Base-by-base conservation (phyloP, 2,113 vertebrate genomes). In the Cyanoderma ruficeps region DNA sequence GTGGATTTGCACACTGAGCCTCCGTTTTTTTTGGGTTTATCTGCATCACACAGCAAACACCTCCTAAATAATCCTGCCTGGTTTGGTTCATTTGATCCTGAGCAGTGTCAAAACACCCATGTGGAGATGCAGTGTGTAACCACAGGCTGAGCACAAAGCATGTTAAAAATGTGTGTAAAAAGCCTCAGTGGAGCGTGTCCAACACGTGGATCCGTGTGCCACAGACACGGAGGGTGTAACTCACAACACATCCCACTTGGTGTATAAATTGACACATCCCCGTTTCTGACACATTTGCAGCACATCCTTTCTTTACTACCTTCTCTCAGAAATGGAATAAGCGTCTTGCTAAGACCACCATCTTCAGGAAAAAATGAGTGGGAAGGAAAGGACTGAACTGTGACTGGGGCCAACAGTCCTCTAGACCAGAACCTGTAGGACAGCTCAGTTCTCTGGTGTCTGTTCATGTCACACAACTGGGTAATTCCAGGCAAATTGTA, bases 391-490 rank as follows among this genome's bases (percentile, higher is more conserved):
- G 41, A 72, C 0, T 27, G 28, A 71, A 31, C 6, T n/a, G 53
- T 39, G 57, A 41, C 13, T 30, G 57, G 28, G 57, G 71, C 17
- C 12, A 53, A 19, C 4, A 76, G 22, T 16, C 4, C 41, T 52
- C 37, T 27, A 56, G 30, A 13, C 1, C 18, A 61, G 80, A 65
- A 49, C 42, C 2, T 9, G 17, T 3, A 28, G 53, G 37, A 33
- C 2, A 82, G 23, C 11, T 41, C 33, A 47, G 16, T 10, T 41
- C 35, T 64, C 46, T 10, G 33, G 20, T 3, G 63, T 23, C 20
- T 65, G 27, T 41, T 18, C 50, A 53, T 0, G 3, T 25, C 53
- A 79, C 15, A 33, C 15, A 60, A 1, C 9, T 22, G 2, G 0
- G 27, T 31, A 61, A 65, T 31, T 78, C 76, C 80, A 71, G 42